Evolutionary conservation across 1,140 invertebrate species (phyloP), one percentile per base, ranked within the genome.

Genomic region (Euschistus heros): DNA sequence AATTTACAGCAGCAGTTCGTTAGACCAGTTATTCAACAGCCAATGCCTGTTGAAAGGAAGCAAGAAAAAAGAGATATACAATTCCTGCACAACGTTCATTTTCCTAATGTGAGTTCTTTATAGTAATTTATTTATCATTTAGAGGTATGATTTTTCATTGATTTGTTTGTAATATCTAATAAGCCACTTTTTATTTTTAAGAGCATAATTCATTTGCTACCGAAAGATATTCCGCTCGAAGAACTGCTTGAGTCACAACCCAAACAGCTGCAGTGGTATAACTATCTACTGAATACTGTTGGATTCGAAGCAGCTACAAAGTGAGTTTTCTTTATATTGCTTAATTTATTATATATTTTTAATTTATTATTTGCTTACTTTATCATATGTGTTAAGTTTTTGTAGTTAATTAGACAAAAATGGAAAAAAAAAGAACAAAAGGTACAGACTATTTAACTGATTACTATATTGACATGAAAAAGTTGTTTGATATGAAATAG

Each of bases 11-110:
- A 47, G 7, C 46, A 62, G 37, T 47, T 47, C 24, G 60, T 64
- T 8, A 37, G 42, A 18, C 62, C 62, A 42, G 47, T 47, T 22
- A 44, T 60, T 10, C 64, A 55, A 54, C 65, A 68, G 33, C 66
- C 66, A 8, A 62, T 64, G 6, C 66, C 68, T 18, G 67, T 65
- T n/a, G 37, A 68, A 14, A 69, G 74, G 54, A 72, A 76, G 20
- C 74, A 79, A 57, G 65, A 66, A 20, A 66, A 66, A 30, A 27
- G 60, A 20, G 65, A 63, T 18, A 79, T 79, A 65, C 78, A 80
- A 68, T 81, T 81, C 71, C 71, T 80, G 50, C 77, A 78, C 50
- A 80, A 80, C 70, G 79, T 81, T 0, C 79, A 80, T 69, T 78
- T 80, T 69, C 77, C 77, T 8, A 77, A 77, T 67, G 47, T 67